Evolutionary conservation across 2,888 invertebrate species (phyloP), one percentile per base, ranked within the genome.

Genomic region (Eledone cirrhosa): DNA sequence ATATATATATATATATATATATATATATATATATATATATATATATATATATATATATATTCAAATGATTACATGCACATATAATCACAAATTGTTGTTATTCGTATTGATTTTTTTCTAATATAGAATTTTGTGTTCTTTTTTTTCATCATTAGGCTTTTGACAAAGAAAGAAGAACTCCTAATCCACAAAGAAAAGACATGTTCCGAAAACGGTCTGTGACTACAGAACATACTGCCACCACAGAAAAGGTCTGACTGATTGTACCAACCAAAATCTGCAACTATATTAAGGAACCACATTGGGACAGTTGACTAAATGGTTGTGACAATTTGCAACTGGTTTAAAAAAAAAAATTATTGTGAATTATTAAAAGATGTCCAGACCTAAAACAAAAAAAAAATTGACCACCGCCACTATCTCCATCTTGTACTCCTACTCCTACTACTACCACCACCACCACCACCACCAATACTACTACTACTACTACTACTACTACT

Each of bases 21-120:
- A 72, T 78, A 72, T 69, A 78, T 69, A 78, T 47, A 78, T 47
- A 78, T 47, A 78, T 48, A 72, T 69, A 78, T 78, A 78, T 48
- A 69, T 69, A 72, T 69, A 48, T 72, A 29, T 53, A 48, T 72
- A 29, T 53, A 48, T 72, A 29, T 53, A 48, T 48, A 29, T 53
- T 72, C 48, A 72, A 27, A 69, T 67, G 41, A 33, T 65, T 78
- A 67, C 41, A 67, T 16, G 13, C 67, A 67, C 67, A 67, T 4
- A 29, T 67, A 67, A 67, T 27, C 31, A 27, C 31, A 67, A 67
- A 19, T 63, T 63, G 11, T 63, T n/a, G 11, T 16, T 63, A 24
- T 16, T 19, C 63, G 27, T 11, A 24, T 63, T 63, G 8, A 16
- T 63, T 27, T 63, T 63, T 24, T 8, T 24, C 8, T 8, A 16